These are phyloP conservation scores for Rhagoletis zephyria DNA, from an alignment of 1,140 invertebrate genomes.

Conservation along the genomic window DNA sequence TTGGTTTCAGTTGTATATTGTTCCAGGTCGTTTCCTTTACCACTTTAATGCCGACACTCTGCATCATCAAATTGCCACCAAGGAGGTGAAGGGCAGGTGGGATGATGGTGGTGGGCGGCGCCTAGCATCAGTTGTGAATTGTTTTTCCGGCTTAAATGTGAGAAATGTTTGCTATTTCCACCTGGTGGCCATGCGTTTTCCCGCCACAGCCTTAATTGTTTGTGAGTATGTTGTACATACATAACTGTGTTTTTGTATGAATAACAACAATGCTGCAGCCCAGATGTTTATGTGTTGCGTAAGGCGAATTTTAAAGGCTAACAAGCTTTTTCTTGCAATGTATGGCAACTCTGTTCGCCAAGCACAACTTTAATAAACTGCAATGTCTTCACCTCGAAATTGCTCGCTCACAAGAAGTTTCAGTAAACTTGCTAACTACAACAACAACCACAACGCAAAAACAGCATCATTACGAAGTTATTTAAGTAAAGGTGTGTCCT, in stretches of 20 bases:
- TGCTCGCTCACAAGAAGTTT: not conserved
- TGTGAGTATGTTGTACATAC: not conserved
- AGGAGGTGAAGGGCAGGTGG: not conserved
- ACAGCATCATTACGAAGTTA: not conserved
- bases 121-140: slow-evolving; percentile 55
- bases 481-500: not conserved
- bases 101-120: not conserved
- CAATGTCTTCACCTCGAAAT: not conserved
- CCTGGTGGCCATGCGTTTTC: slow-evolving; percentile 45
- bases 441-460: not conserved
- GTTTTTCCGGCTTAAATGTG: slow-evolving; percentile 56
- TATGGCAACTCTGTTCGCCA: not conserved
- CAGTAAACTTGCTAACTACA: not conserved
- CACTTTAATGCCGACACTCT: slow-evolving; percentile 27
- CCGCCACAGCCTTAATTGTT: not conserved
- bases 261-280: not conserved
- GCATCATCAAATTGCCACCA: slow-evolving; percentile 2
- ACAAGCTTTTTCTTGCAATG: not conserved
- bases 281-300: not conserved
- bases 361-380: not conserved
- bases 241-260: not conserved
- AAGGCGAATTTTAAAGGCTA: slow-evolving; percentile 12
- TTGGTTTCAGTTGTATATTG: not conserved
- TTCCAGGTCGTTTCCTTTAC: slow-evolving; percentile 41
- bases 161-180: slow-evolving; percentile 55